Percentiles rank a stretch among this genome's conserved stretches.
These are phyloP conservation scores for Amphiprion ocellaris DNA, from an alignment of 2,113 vertebrate species.

Conservation along the genomic window DNA sequence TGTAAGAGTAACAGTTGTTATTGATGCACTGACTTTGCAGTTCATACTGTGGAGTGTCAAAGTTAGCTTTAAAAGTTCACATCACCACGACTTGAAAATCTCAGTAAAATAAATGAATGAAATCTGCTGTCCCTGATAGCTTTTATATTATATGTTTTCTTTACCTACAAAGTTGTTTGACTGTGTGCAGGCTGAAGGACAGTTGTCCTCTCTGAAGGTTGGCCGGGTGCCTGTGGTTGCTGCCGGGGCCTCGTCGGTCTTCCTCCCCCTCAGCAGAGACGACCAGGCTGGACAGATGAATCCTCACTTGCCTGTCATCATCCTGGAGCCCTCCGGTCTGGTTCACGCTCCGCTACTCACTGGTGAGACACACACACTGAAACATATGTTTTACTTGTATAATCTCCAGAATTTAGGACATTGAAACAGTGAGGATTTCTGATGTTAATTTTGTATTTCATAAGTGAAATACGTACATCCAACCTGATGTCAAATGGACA, in stretches of 20 bases:
- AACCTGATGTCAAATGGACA: too few relatives aligned
- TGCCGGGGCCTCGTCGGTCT: constrained; percentile 83
- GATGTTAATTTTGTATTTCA: too few relatives aligned
- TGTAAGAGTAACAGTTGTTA: too few relatives aligned
- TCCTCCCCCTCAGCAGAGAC: constrained; percentile 89
- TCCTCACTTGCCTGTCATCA: constrained; percentile 90
- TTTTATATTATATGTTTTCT: not conserved
- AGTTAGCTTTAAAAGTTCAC: not conserved
- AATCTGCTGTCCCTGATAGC: not conserved
- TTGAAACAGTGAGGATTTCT: not conserved
- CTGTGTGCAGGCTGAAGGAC: constrained; percentile 84
- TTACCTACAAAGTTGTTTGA: not conserved
- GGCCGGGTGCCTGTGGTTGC: constrained; percentile 81
- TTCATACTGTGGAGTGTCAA: not conserved
- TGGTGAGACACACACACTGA: constrained; percentile 80
- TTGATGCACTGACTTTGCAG: too few relatives aligned
- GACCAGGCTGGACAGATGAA: constrained; percentile 86
- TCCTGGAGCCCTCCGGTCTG: constrained; percentile 90
- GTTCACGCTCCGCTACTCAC: constrained; percentile 87
- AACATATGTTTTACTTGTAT: not conserved
- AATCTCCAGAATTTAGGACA: not conserved
- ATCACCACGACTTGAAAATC: not conserved
- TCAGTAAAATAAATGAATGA: not conserved
- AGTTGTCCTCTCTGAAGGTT: constrained; percentile 86
- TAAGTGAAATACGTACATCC: too few relatives aligned